These are phyloP conservation scores for Oikopleura vanhoeffeni DNA, from an alignment of 23 tunicate species.

Conservation along the genomic window DNA sequence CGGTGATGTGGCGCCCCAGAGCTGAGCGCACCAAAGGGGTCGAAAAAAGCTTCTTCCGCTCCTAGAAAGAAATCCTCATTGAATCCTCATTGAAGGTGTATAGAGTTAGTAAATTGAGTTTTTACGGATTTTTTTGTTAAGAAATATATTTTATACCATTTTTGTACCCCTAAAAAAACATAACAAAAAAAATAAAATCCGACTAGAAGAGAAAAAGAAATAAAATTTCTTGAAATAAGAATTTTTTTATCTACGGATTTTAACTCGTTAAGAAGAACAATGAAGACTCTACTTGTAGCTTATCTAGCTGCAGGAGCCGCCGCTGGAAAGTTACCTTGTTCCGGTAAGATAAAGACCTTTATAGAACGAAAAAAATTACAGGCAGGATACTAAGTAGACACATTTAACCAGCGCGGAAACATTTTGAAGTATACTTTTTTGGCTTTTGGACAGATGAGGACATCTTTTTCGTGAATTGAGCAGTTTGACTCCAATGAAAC, in stretches of 20 bases:
- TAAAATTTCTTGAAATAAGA: background rate
- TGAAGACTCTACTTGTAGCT: background rate
- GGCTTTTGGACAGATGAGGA: too few species aligned
- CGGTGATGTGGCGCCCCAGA: too few species aligned
- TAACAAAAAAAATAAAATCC: too few species aligned
- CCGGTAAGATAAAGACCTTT: background rate
- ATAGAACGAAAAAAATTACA: too few species aligned
- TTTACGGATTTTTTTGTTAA: background rate
- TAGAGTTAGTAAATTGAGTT: background rate
- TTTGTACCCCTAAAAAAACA: too few species aligned
- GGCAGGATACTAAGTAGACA: too few species aligned
- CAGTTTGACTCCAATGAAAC: too few species aligned
- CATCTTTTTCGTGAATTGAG: too few species aligned
- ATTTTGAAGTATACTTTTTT: too few species aligned
- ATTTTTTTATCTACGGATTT: background rate
- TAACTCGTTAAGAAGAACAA: background rate
- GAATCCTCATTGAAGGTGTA: background rate
- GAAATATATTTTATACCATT: background rate
- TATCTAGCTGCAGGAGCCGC: background rate
- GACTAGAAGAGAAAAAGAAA: background rate
- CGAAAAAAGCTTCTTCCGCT: background rate
- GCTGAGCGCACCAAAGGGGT: too few species aligned
- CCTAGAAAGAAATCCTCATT: slow-evolving; percentile 2
- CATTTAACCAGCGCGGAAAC: too few species aligned
- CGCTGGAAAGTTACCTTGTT: slow-evolving; percentile 13